These are phyloP conservation scores for Tetragonula carbonaria DNA, from an alignment of 2,888 invertebrate genomes.

Conservation along the genomic window DNA sequence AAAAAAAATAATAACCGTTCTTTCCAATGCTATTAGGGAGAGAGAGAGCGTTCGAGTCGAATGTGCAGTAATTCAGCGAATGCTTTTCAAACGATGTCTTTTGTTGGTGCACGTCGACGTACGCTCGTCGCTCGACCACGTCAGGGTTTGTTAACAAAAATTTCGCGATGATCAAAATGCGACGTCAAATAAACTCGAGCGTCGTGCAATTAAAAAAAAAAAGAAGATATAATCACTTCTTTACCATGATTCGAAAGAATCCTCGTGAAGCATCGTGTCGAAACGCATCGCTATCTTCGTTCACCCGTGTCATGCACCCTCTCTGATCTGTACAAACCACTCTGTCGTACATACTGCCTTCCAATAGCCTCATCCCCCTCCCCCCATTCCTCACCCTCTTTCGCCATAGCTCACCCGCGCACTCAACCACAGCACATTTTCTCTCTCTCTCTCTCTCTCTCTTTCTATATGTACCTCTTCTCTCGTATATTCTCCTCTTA, in stretches of 20 bases:
- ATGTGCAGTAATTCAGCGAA: conserved; percentile 23
- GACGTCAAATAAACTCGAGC: background rate
- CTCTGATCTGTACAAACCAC: conserved; percentile 11
- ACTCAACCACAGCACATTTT: conserved; percentile 27
- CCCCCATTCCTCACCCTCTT: too few species aligned
- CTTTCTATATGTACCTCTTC: background rate
- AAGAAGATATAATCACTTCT: conserved; percentile 40
- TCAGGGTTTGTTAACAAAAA: conserved; percentile 1
- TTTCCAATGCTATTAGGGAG: background rate
- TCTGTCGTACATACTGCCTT: background rate
- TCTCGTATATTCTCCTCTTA: background rate
- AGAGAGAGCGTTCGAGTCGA: background rate
- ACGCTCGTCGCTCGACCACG: background rate
- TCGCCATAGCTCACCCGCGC: conserved; percentile 29
- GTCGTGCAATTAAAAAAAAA: background rate
- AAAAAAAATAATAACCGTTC: background rate
- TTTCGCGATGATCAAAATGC: background rate
- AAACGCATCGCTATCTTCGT: conserved; percentile 49
- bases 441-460: conserved; percentile 13
- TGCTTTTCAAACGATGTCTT: conserved; percentile 13
- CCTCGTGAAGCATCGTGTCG: conserved; percentile 35
- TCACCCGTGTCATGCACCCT: conserved; percentile 33
- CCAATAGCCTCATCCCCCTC: background rate
- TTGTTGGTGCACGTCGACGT: background rate
- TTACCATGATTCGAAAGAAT: conserved; percentile 39